Evolutionary conservation across 2,113 vertebrate species (phyloP).

Genomic region (Capreolus pygargus): DNA sequence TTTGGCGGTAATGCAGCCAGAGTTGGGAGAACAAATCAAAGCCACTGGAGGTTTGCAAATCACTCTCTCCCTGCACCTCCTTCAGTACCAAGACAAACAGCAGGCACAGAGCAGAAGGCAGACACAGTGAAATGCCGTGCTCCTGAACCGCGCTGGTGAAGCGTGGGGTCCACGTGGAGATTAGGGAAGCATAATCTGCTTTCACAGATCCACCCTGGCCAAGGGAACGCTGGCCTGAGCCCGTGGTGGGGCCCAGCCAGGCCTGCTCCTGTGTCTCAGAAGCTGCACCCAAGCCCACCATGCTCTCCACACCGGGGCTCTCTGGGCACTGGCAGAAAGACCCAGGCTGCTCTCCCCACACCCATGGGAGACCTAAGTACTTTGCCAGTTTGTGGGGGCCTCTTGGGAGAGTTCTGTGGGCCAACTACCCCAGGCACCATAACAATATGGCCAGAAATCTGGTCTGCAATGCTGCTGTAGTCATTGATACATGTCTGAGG

Average conservation of each 20-base stretch:
- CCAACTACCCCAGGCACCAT: not conserved
- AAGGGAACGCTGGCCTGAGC: not conserved
- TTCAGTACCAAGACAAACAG: not conserved
- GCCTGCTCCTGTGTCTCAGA: not conserved
- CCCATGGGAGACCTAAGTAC: not conserved
- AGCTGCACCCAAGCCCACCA: not conserved
- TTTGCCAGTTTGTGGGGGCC: not conserved
- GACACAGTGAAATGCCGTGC: accelerated
- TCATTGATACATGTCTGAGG: not conserved
- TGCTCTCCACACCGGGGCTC: not conserved
- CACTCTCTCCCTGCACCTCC: not conserved
- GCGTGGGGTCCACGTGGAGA: accelerated
- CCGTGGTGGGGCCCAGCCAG: not conserved
- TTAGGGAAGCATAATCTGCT: not conserved
- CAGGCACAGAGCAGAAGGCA: accelerated
- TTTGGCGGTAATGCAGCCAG: not conserved
- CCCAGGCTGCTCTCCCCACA: not conserved
- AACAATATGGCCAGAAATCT: not conserved
- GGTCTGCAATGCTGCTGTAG: accelerated
- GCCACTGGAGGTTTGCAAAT: not conserved
- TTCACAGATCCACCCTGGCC: accelerated
- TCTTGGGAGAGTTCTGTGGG: not conserved
- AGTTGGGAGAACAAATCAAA: accelerated
- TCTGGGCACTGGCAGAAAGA: not conserved
- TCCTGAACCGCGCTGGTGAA: not conserved